These are phyloP conservation scores for Nannospalax galili DNA, from an alignment of 2,113 vertebrate genomes.

Conservation along the genomic window DNA sequence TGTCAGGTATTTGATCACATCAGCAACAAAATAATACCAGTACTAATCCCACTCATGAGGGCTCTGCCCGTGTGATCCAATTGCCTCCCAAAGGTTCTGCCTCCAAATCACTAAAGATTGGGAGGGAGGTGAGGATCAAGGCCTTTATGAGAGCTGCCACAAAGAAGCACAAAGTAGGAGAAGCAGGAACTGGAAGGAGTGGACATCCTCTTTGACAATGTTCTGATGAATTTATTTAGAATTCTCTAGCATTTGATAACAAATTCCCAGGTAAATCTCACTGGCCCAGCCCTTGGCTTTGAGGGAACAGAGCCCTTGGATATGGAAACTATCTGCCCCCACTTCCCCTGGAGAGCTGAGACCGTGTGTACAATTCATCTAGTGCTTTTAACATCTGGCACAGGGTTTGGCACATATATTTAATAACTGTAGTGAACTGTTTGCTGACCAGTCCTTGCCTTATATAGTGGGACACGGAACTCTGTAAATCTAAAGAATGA, in stretches of 20 bases:
- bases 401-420: neutral
- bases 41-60: neutral
- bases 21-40: neutral
- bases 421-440: neutral
- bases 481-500: constrained; percentile 5
- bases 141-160: neutral
- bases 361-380: neutral
- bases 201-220: neutral
- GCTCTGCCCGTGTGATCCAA: neutral
- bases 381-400: neutral
- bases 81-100: too few relatives aligned
- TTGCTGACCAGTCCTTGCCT: neutral
- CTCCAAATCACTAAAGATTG: neutral
- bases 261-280: neutral
- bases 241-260: neutral
- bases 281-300: neutral
- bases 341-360: neutral
- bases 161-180: neutral
- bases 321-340: neutral
- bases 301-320: neutral
- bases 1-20: neutral
- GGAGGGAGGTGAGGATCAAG: too few relatives aligned
- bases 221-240: neutral
- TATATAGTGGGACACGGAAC: neutral
- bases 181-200: neutral